A percentile compares a stretch with the other conserved stretches of the same genome.
phyloP scores from a whole-genome alignment of 2,888 invertebrate genomes.

The Troides helena region DNA sequence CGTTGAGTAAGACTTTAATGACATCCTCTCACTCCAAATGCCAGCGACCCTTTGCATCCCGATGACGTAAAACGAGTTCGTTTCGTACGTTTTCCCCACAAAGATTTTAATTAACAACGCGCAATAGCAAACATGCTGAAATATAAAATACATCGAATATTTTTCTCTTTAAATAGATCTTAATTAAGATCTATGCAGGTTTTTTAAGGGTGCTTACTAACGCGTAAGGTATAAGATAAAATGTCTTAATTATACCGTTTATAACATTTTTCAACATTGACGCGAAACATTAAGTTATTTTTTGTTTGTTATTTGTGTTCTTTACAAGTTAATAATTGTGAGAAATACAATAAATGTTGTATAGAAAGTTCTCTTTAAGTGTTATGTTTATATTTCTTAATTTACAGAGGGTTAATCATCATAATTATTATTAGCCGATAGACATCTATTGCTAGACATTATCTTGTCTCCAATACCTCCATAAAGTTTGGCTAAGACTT shows the following conservation, averaged over 20 bases:
- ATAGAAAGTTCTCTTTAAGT: too few relatives aligned
- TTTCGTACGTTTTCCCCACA: slow-evolving; percentile 17
- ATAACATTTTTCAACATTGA: not conserved
- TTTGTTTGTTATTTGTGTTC: too few relatives aligned
- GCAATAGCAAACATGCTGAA: not conserved
- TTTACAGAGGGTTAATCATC: too few relatives aligned
- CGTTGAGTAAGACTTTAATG: slow-evolving; percentile 18
- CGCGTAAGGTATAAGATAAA: not conserved
- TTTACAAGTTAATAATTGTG: too few relatives aligned
- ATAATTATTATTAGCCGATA: too few relatives aligned
- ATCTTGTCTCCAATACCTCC: too few relatives aligned
- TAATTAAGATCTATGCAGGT: not conserved
- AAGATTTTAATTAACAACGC: slow-evolving; percentile 17
- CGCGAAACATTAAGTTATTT: not conserved
- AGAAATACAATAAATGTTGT: too few relatives aligned
- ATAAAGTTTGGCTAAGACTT: too few relatives aligned
- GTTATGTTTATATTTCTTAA: too few relatives aligned
- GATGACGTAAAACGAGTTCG: slow-evolving; percentile 20
- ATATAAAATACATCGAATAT: slow-evolving; percentile 1
- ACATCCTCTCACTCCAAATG: slow-evolving; percentile 20
- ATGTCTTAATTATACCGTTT: not conserved
- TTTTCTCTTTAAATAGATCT: slow-evolving; percentile 7
- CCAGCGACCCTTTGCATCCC: slow-evolving; percentile 5
- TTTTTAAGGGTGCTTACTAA: not conserved
- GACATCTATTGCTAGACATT: too few relatives aligned